Base-by-base conservation (phyloP, 2,113 vertebrate genomes). In the Ctenodactylus gundi region DNA sequence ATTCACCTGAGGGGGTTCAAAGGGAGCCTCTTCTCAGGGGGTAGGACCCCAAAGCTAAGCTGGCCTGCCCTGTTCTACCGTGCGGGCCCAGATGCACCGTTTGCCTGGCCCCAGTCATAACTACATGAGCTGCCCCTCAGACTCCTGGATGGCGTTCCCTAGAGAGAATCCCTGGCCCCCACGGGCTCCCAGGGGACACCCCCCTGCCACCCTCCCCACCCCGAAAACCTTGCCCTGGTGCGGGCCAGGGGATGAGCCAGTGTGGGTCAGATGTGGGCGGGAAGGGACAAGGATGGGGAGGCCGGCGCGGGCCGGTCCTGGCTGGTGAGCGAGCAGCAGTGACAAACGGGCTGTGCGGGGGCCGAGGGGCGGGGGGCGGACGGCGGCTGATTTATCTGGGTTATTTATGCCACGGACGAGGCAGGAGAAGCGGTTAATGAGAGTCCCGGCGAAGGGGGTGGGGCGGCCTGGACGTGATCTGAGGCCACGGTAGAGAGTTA, bases 361-460 rank as follows among this genome's bases (percentile, higher is more conserved):
- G 95, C 96, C 72, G 93, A 87, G 96, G 96, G 96, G 97, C 95
- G 97, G 97, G 92, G 93, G 96, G 92, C 90, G 92, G 96, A 90
- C 65, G 93, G 96, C 67, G 72, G 97, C 97, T 97, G 97, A 97
- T 97, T 97, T 97, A 97, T 97, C 97, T 97, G 96, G 97, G 97
- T 97, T 97, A 97, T 97, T 97, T 97, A 97, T 97, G 97, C 97
- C 60, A 85, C 62, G 93, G 96, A 97, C 94, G 95, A 97, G 96
- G 96, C 97, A 97, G 96, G 92, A 97, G 97, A 97, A 97, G 95
- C 92, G 67, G 97, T 97, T 97, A 97, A 97, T 97, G 96, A 97
- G 97, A 97, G 97, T 97, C 93, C 96, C 84, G 18, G 96, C 1
- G 51, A 96, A 89, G 96, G 94, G 95, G 93, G 93, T 83, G 94